Conservation (phyloP, 2,797 vertebrate genomes). For the Myotis planiceps region DNA sequence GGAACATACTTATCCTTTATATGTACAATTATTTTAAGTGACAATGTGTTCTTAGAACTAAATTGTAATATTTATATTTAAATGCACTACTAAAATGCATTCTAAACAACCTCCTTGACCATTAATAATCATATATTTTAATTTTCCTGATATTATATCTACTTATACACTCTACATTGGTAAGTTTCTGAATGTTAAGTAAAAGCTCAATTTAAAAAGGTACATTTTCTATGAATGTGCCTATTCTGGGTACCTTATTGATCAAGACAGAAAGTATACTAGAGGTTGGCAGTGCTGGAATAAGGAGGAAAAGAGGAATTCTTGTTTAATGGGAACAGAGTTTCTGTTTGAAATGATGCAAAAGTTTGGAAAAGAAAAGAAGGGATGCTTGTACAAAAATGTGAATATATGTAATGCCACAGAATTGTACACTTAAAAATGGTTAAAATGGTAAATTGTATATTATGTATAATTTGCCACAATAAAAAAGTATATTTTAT, state of each 20-base stretch:
- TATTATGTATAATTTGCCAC: not conserved
- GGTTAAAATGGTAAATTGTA: not conserved
- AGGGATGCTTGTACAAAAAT: not conserved
- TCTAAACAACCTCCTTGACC: slow-evolving; percentile 18
- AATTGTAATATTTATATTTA: slow-evolving; percentile 67
- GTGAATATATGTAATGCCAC: not conserved
- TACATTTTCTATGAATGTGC: not conserved
- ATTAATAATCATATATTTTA: slow-evolving; percentile 40
- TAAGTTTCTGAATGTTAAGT: not conserved
- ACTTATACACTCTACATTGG: not conserved
- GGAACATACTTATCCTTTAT: slow-evolving; percentile 70
- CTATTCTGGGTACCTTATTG: not conserved
- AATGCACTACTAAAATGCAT: slow-evolving; percentile 49
- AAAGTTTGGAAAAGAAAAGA: not conserved
- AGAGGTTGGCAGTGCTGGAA: not conserved
- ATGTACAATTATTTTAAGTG: slow-evolving; percentile 63
- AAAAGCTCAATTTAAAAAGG: not conserved
- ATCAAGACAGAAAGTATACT: not conserved
- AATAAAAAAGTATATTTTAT: not conserved
- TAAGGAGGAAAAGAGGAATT: not conserved
- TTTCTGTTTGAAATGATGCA: not conserved
- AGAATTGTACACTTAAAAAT: not conserved
- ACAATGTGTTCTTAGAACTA: slow-evolving; percentile 61
- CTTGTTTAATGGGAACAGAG: not conserved
- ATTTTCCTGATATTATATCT: not conserved